Evolutionary conservation across 2,113 vertebrate species (phyloP), one percentile per base, ranked within the genome.

Genomic region (Pygoscelis antarcticus): DNA sequence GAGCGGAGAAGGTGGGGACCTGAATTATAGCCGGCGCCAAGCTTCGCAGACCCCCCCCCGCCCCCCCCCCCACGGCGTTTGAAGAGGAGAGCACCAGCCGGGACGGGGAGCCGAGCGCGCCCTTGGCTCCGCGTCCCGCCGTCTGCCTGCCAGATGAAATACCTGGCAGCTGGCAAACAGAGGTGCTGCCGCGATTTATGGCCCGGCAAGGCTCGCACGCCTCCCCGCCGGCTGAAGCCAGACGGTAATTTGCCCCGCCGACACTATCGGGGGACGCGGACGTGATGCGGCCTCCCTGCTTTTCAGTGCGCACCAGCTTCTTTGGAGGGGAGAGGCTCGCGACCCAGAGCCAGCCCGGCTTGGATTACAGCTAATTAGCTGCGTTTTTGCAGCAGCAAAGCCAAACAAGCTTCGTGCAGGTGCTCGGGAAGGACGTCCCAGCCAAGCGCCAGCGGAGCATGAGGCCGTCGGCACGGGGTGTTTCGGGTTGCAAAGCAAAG

Each of bases 201-300:
- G 95, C 83, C 46, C 57, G 1, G 30, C 2, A 9, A 34, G 89
- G 42, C 79, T 79, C 13, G 1, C 2, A 6, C 0, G 0, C 21
- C 14, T 72, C 69, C 86, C 13, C 27, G 4, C 29, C 1, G 6
- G 75, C 80, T 52, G 55, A 42, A 83, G 72, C 44, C 91, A 87
- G 89, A 51, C 3, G 1, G 20, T 26, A 6, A 81, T 58, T 65
- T 84, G 58, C 12, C 89, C 87, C 16, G 2, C 0, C 0, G 6
- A 55, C 2, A 11, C 87, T 55, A 3, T 13, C 0, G 0, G 42
- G n/a, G 55, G 61, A 85, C 1, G 0, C 0, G 14, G 83, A n/a
- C 0, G 6, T 19, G 52, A 23, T 1, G 0, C 7, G 1, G 84
- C 69, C 60, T 38, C 77, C 62, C 40, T 5, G 72, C 68, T 79